phyloP scores from a whole-genome alignment of 2,888 invertebrate genomes.

The Aleiodes alternator region DNA sequence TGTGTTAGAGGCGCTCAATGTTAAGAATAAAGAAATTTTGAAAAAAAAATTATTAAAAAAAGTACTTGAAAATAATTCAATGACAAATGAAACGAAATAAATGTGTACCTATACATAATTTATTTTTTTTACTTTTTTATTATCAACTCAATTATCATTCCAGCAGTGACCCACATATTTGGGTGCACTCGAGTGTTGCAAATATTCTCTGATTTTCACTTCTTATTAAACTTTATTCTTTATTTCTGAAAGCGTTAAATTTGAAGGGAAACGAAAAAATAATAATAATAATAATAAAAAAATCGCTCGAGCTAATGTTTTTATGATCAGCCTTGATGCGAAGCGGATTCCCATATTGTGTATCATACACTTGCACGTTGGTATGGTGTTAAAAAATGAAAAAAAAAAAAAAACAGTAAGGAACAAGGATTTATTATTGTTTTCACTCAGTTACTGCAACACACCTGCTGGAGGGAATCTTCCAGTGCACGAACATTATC shows the following conservation, averaged over 20 bases:
- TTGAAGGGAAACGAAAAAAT: not conserved
- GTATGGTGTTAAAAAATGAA: not conserved
- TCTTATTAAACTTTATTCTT: slow-evolving; percentile 7
- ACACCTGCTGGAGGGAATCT: slow-evolving; percentile 54
- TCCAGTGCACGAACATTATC: slow-evolving; percentile 64
- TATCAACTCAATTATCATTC: slow-evolving; percentile 15
- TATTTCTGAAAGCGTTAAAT: not conserved
- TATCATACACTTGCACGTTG: not conserved
- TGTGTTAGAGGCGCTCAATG: no score
- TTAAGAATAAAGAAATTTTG: no score
- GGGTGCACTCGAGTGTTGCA: slow-evolving; percentile 5
- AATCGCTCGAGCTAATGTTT: not conserved
- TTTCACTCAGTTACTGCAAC: slow-evolving; percentile 49
- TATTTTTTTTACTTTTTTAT: not conserved
- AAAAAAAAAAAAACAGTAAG: not conserved
- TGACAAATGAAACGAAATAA: no score
- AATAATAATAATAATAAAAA: not conserved
- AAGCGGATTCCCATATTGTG: slow-evolving; percentile 20
- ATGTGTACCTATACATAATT: no score
- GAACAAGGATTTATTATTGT: slow-evolving; percentile 53
- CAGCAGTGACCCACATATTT: slow-evolving; percentile 8
- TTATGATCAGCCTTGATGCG: slow-evolving; percentile 27
- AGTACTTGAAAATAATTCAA: no score
- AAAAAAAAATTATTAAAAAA: no score
- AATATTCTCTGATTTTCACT: slow-evolving; percentile 17